Evolutionary conservation across 2,113 vertebrate species (phyloP), one percentile per base, ranked within the genome.

Genomic region (Aythya baeri): DNA sequence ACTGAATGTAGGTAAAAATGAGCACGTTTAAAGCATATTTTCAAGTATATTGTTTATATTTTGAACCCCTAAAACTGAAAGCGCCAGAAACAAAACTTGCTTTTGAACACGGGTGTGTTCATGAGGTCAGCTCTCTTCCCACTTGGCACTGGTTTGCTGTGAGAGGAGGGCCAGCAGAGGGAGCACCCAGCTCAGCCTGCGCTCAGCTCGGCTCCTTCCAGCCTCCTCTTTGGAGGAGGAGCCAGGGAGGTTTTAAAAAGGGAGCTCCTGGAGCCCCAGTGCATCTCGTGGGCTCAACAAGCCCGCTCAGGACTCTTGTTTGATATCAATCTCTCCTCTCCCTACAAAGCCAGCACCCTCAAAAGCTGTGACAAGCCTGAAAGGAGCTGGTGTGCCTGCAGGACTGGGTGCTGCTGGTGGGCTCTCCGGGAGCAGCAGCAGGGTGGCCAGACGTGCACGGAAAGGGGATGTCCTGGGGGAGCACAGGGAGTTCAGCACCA

Each of bases 91-190:
- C 15, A n/a, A n/a, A n/a, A 5, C n/a, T 5, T 36, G 78, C 75
- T 34, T 25, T 36, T 83, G 41, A 27, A 4, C 31, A 5, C 0
- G 26, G 61, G 58, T 29, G 65, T 2, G 4, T 18, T 38, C 55
- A 11, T 0, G 0, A 21, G 73, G 79, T 9, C 2, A 13, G 58
- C 10, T 55, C 46, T 7, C 49, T 8, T 83, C 79, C 44, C 57
- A 21, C 57, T 59, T 76, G 58, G 36, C 63, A 18, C 71, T 20
- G 78, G 58, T 79, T 84, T 86, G 46, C 34, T 26, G 46, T 9
- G 23, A 7, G 2, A 2, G 21, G 10, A 89, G 71, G 18, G 41
- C 97, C 97, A 94, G 95, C 94, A 97, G 97, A 96, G 97, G 97
- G 97, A 96, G 97, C 50, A 7, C 58, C 63, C 57, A 38, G 26